Percentiles rank a stretch among this genome's conserved stretches.
Evolutionary conservation across 1,140 invertebrate species (phyloP).

Genomic region (Lasioglossum baleicum): DNA sequence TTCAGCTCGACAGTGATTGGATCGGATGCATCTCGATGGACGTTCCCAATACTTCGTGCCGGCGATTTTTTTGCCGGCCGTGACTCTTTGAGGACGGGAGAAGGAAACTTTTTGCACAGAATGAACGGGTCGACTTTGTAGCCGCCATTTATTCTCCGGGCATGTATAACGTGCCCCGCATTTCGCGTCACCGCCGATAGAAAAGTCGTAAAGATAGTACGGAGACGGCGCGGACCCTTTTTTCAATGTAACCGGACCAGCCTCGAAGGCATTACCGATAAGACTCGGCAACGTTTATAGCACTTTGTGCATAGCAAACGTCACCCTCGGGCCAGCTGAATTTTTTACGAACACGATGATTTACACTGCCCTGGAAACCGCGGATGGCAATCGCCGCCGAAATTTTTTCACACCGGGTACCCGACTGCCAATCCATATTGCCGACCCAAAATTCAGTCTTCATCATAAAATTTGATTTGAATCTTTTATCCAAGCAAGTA

Average conservation of each 20-base stretch:
- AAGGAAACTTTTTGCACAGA: neutral
- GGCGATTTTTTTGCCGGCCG: neutral
- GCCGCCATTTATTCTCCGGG: conserved; percentile 42
- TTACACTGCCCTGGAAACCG: neutral
- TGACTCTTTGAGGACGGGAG: neutral
- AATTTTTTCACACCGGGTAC: neutral
- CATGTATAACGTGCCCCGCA: conserved; percentile 50
- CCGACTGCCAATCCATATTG: neutral
- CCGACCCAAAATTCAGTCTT: neutral
- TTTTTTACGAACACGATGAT: conserved; percentile 35
- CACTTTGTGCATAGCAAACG: conserved; percentile 21
- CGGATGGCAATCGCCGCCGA: neutral
- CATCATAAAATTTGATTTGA: neutral
- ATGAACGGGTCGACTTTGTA: neutral
- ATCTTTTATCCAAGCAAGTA: neutral
- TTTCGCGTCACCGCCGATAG: conserved; percentile 57
- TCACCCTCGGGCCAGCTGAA: conserved; percentile 29
- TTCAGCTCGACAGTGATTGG: neutral
- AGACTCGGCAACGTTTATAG: conserved; percentile 19
- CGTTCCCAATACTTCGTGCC: neutral
- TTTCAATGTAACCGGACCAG: conserved; percentile 13
- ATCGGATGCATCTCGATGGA: neutral
- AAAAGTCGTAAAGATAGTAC: conserved; percentile 65
- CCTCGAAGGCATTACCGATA: conserved; percentile 45
- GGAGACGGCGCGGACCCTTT: conserved; percentile 27